phyloP scores from a whole-genome alignment of 1,140 invertebrate genomes.

The Bombus impatiens region DNA sequence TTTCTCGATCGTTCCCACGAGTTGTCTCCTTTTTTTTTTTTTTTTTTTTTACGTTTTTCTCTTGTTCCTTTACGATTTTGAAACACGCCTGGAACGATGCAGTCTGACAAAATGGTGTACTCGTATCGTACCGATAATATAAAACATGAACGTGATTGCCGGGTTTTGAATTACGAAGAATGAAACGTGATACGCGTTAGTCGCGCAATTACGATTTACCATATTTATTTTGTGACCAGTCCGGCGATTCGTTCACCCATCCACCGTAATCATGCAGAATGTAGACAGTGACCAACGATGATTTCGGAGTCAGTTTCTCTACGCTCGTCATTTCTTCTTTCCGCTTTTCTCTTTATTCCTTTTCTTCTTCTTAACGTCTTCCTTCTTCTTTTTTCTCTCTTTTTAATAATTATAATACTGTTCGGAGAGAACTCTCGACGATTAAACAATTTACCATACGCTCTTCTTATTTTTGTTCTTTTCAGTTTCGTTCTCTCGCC shows the following conservation, averaged over 20 bases:
- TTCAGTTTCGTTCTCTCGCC: not conserved
- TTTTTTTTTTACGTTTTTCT: not conserved
- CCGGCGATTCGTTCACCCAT: conserved; percentile 10
- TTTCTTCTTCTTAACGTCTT: not conserved
- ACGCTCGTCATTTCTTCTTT: not conserved
- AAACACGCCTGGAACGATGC: conserved; percentile 14
- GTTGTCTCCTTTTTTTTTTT: not conserved
- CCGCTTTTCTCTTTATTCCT: not conserved
- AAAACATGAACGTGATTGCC: conserved; percentile 48
- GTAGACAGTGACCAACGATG: conserved; percentile 27
- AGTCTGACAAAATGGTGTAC: not conserved
- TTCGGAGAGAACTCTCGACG: not conserved
- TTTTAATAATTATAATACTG: not conserved
- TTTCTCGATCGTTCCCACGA: not conserved
- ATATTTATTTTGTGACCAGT: conserved; percentile 9
- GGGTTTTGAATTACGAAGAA: conserved; percentile 47
- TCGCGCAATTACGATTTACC: conserved; percentile 25
- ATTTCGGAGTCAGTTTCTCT: not conserved
- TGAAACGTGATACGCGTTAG: conserved; percentile 39
- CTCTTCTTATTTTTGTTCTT: not conserved
- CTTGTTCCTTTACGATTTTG: no score
- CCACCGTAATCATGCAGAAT: not conserved
- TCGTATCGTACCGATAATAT: conserved; percentile 26
- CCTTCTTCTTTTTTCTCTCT: not conserved
- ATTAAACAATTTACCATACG: not conserved